Percentiles rank a stretch among this genome's conserved stretches.
These are phyloP conservation scores for Mus musculus DNA, from an alignment of 2,113 vertebrate species.

Conservation along the genomic window DNA sequence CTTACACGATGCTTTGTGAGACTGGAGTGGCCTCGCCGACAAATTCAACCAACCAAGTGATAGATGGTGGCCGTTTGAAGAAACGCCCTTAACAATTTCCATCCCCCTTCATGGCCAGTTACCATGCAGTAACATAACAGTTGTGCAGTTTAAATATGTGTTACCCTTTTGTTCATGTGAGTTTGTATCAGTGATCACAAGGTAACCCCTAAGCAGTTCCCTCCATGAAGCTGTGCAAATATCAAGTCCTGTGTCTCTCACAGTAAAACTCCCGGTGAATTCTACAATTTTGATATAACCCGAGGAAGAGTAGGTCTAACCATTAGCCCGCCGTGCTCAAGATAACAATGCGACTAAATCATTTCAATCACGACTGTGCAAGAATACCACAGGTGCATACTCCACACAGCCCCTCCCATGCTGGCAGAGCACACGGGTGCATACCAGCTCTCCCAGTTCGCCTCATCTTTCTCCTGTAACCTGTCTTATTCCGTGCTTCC, in stretches of 20 bases:
- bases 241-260: neutral
- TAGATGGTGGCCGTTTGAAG: neutral
- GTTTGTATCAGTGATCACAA: neutral
- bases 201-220: neutral
- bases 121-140: neutral
- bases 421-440: no score
- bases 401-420: neutral
- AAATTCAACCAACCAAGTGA: neutral
- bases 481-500: neutral
- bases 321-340: neutral
- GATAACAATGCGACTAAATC: neutral
- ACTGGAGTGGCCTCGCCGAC: neutral
- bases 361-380: neutral
- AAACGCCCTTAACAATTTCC: neutral
- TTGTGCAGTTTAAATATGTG: neutral
- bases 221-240: neutral
- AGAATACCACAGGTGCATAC: neutral
- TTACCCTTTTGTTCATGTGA: neutral
- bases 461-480: neutral
- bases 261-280: slow-evolving; percentile 31
- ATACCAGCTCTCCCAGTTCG: neutral
- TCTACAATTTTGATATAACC: slow-evolving; percentile 28
- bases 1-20: neutral
- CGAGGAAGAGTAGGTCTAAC: neutral
- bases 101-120: neutral